Percentiles rank a stretch among this genome's conserved stretches.
Evolutionary conservation across 2,113 vertebrate species (phyloP).

Genomic region (Misgurnus anguillicaudatus): DNA sequence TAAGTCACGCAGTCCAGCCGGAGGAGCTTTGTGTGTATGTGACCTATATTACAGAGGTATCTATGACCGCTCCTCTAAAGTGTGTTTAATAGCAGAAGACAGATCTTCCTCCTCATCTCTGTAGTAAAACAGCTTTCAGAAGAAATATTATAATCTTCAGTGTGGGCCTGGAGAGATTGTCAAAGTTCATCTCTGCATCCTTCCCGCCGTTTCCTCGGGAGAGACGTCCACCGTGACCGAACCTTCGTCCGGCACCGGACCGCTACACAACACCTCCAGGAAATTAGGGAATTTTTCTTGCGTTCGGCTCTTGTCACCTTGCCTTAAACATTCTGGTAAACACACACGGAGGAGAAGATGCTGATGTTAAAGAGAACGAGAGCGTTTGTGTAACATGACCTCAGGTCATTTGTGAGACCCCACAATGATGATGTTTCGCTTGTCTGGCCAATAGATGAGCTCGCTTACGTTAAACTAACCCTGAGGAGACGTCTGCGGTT

Average conservation of each 20-base stretch:
- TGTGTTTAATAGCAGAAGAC: constrained; percentile 75
- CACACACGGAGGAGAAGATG: constrained; percentile 11
- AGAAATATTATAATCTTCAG: constrained; percentile 65
- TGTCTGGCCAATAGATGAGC: constrained; percentile 31
- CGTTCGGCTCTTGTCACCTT: constrained; percentile 70
- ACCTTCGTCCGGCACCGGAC: constrained; percentile 49
- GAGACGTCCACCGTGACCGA: constrained; percentile 37
- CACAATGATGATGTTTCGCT: background rate
- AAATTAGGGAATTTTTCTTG: constrained; percentile 69
- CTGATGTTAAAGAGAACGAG: constrained; percentile 13
- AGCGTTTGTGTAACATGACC: constrained; percentile 21
- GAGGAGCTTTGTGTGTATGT: background rate
- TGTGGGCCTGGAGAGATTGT: constrained; percentile 69
- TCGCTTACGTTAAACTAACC: background rate
- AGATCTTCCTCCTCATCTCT: constrained; percentile 70
- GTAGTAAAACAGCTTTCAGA: constrained; percentile 69
- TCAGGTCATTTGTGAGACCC: constrained; percentile 1
- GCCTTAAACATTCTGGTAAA: constrained; percentile 70
- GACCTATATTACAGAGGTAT: constrained; percentile 74
- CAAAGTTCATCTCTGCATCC: constrained; percentile 72
- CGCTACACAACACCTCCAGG: constrained; percentile 63
- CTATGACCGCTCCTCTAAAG: constrained; percentile 71
- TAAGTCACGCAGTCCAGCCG: background rate
- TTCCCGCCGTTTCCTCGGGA: constrained; percentile 64
- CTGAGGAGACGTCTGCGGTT: constrained; percentile 20